Base-by-base conservation (phyloP, 2,888 invertebrate genomes). In the Griposia aprilina region DNA sequence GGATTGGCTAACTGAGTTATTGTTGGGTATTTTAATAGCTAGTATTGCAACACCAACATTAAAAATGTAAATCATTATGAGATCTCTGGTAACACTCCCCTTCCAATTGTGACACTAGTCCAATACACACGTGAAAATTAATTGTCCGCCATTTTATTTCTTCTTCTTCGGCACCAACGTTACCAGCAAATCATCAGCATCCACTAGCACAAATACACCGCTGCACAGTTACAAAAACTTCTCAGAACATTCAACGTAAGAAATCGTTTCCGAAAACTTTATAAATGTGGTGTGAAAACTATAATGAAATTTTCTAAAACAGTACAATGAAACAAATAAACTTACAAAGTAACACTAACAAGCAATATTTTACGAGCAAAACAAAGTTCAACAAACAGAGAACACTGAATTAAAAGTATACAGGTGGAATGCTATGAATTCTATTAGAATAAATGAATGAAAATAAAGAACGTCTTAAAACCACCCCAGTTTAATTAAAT, bases 401-500 rank as follows among this genome's bases (percentile, higher is more conserved):
- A 82, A 75, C 52, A 74, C 26, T 66, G n/a, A 78, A 81, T 83
- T 81, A 84, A 72, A 77, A 55, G 67, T 78, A 67, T 65, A 63
- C 59, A 68, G 78, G 75, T 60, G 63, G n/a, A 67, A 78, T 60
- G 66, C 76, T 50, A 81, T 71, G 77, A 80, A 87, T 82, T 74
- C 79, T 75, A 86, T 80, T 85, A 74, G 57, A 87, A 78, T 78
- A 80, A 88, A 85, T 80, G 78, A 85, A 87, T 81, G 74, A 69
- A 71, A 81, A 81, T 83, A 79, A 81, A 82, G 80, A 85, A 63
- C 10, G 63, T 80, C 76, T 85, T 79, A 69, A 66, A 78, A 74
- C 78, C 55, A 36, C n/a, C 65, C 72, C 59, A 63, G 57, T 83
- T 87, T 88, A 87, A 88, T 87, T 88, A 87, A 86, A 85, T 41